Percentiles rank a stretch among this genome's conserved stretches.
Conservation (phyloP, 1,140 invertebrate genomes). For the Lordiphosa collinella region DNA sequence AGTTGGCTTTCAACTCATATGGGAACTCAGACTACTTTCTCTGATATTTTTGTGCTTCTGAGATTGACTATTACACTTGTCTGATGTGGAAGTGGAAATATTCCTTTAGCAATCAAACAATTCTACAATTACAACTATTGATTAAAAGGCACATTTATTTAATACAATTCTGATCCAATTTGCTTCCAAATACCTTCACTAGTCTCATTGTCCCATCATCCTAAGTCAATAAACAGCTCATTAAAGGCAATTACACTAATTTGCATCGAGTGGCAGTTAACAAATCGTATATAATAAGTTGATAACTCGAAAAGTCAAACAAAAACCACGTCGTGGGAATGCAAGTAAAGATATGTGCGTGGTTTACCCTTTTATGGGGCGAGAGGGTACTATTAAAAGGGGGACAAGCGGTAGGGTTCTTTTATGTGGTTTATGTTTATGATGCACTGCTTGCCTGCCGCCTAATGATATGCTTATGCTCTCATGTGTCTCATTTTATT, state of each 20-base stretch:
- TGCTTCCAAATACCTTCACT: no score
- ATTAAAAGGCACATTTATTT: no score
- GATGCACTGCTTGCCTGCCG: slow-evolving; percentile 13
- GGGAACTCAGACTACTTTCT: no score
- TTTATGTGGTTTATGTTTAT: slow-evolving; percentile 32
- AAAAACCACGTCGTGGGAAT: slow-evolving; percentile 43
- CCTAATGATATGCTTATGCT: slow-evolving; percentile 31
- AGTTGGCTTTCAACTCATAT: no score
- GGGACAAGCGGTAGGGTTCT: slow-evolving; percentile 8
- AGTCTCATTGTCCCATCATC: not conserved
- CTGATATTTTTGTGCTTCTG: no score
- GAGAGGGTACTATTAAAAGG: no score
- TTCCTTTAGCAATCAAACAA: no score
- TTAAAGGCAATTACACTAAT: slow-evolving; percentile 62
- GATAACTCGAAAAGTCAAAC: slow-evolving; percentile 6
- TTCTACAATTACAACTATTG: no score
- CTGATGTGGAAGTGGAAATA: no score
- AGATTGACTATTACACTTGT: no score
- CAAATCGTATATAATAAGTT: slow-evolving; percentile 39
- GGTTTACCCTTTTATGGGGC: not conserved
- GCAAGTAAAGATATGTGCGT: slow-evolving; percentile 25
- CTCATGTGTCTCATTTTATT: slow-evolving; percentile 17
- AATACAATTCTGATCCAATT: no score
- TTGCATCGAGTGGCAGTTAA: slow-evolving; percentile 41
- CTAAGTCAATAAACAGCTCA: slow-evolving; percentile 29